phyloP scores from a whole-genome alignment of 2,888 invertebrate species.

The Buathra laborator region DNA sequence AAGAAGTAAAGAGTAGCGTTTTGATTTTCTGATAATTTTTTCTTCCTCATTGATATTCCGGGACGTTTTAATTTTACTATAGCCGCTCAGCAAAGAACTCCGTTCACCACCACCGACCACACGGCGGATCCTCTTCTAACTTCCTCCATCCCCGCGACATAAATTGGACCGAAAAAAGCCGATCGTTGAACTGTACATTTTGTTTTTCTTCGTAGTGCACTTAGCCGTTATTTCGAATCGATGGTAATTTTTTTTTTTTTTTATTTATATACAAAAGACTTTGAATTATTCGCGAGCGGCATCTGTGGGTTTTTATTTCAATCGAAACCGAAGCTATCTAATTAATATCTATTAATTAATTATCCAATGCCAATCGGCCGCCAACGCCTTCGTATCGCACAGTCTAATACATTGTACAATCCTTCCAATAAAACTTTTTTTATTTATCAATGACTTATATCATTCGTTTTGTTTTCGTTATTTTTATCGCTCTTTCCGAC shows the following conservation, averaged over 20 bases:
- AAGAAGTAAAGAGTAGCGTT: background rate
- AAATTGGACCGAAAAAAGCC: background rate
- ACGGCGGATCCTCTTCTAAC: slow-evolving; percentile 3
- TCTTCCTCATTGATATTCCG: slow-evolving; percentile 25
- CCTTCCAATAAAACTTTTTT: slow-evolving; percentile 42
- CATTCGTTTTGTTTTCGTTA: background rate
- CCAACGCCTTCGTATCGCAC: slow-evolving; percentile 4
- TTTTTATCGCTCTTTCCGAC: background rate
- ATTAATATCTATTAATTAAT: slow-evolving; percentile 4
- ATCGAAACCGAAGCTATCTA: background rate
- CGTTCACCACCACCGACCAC: slow-evolving; percentile 45
- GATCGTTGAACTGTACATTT: background rate
- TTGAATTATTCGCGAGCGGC: background rate
- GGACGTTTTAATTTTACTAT: background rate
- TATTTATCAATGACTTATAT: slow-evolving; percentile 22
- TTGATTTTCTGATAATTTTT: slow-evolving; percentile 40
- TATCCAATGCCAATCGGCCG: background rate
- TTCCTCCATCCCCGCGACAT: background rate
- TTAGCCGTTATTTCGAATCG: background rate
- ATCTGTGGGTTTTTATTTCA: background rate
- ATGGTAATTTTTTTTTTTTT: background rate
- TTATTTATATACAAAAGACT: no score
- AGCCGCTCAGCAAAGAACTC: slow-evolving; percentile 53
- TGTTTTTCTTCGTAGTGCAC: background rate
- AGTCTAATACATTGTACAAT: slow-evolving; percentile 22